phyloP scores from a whole-genome alignment of 2,113 vertebrate species.

The Saguinus imperator region DNA sequence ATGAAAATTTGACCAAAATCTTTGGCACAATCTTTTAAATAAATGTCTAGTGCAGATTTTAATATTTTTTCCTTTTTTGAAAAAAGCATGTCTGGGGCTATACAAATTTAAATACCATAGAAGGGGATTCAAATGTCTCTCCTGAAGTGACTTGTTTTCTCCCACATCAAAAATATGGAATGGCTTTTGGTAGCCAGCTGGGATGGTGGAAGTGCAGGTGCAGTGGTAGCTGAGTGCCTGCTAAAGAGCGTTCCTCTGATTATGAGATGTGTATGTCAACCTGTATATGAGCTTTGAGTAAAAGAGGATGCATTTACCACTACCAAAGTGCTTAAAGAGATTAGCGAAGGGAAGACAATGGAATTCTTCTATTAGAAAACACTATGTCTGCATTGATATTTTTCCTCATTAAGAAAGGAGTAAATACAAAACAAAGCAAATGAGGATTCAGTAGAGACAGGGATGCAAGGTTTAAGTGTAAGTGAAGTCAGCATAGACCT shows the following conservation, averaged over 20 bases:
- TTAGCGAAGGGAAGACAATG: not conserved
- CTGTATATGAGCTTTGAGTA: not conserved
- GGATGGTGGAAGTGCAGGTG: not conserved
- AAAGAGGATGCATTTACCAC: fast-evolving
- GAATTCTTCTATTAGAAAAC: not conserved
- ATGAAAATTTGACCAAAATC: not conserved
- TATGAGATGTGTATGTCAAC: fast-evolving
- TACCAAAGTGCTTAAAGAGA: not conserved
- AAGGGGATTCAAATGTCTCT: not conserved
- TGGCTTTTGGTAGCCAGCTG: not conserved
- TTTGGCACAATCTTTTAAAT: not conserved
- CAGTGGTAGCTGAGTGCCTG: fast-evolving
- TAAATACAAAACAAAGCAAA: not conserved
- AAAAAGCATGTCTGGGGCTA: not conserved
- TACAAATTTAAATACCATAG: not conserved
- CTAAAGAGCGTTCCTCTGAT: not conserved
- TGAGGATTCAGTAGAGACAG: fast-evolving
- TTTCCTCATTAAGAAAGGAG: not conserved
- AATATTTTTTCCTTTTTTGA: not conserved
- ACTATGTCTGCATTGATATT: no score
- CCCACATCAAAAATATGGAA: fast-evolving
- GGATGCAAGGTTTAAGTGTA: fast-evolving
- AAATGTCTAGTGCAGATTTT: not conserved
- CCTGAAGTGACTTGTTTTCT: not conserved
- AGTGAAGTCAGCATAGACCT: no score